Conservation (phyloP, 1,140 invertebrate species). For the Steinernema khuongi region DNA sequence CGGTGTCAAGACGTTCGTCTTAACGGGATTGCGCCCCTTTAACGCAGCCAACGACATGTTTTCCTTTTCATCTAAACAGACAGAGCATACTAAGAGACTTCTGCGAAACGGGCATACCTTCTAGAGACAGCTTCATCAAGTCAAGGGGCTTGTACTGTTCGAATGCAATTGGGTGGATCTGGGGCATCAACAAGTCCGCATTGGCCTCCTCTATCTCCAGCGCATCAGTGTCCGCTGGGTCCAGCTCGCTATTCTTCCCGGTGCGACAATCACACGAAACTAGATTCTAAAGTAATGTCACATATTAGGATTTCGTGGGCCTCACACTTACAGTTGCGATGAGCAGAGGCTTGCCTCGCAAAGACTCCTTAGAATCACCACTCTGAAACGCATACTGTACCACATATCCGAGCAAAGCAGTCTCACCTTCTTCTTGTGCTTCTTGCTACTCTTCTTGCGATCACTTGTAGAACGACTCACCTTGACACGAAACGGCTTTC, state of each 20-base stretch:
- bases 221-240: background rate
- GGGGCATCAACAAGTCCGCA: background rate
- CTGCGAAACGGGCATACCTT: background rate
- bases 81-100: background rate
- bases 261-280: background rate
- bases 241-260: background rate
- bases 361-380: background rate
- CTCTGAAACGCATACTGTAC: background rate
- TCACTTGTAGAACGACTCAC: background rate
- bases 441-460: background rate
- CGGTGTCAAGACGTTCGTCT: background rate
- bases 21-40: background rate
- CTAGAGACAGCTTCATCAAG: background rate
- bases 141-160: background rate
- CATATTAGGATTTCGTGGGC: background rate
- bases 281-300: background rate
- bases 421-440: background rate
- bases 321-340: background rate
- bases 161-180: background rate
- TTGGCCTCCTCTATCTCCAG: background rate
- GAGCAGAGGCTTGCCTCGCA: background rate
- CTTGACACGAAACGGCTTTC: background rate
- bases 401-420: background rate
- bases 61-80: background rate
- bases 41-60: background rate